Conservation (phyloP, 2,888 invertebrate species). For the Volucella bombylans region DNA sequence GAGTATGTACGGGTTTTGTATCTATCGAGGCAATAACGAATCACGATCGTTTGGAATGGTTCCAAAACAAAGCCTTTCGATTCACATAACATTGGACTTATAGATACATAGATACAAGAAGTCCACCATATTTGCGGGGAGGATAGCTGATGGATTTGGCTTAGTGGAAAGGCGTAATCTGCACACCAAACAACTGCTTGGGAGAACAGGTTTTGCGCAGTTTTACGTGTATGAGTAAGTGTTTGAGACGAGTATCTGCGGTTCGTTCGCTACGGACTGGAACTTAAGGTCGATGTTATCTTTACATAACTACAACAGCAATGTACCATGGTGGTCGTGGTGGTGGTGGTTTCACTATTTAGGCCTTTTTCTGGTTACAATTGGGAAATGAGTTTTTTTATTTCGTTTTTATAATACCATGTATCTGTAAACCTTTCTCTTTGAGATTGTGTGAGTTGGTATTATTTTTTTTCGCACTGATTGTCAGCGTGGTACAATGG, state of each 20-base stretch:
- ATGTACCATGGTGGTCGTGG: slow-evolving; percentile 17
- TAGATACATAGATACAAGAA: too few species aligned
- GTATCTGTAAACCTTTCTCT: slow-evolving; percentile 60
- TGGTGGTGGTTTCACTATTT: slow-evolving; percentile 30
- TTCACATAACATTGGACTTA: slow-evolving; percentile 46
- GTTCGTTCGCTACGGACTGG: slow-evolving; percentile 58
- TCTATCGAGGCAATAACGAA: neutral
- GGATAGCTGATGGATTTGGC: slow-evolving; percentile 49
- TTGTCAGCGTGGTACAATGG: slow-evolving; percentile 21
- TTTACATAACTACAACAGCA: slow-evolving; percentile 66
- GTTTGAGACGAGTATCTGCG: slow-evolving; percentile 10
- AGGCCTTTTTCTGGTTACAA: slow-evolving; percentile 48
- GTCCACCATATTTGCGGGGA: neutral
- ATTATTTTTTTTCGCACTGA: slow-evolving; percentile 34
- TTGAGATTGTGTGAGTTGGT: slow-evolving; percentile 37
- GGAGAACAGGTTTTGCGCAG: slow-evolving; percentile 55
- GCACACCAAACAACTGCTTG: slow-evolving; percentile 40
- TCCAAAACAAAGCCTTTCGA: slow-evolving; percentile 31
- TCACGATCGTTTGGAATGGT: slow-evolving; percentile 28
- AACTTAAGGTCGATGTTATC: slow-evolving; percentile 71
- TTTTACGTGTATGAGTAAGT: neutral
- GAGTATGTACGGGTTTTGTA: slow-evolving; percentile 8
- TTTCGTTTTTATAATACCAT: slow-evolving; percentile 14
- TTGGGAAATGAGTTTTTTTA: slow-evolving; percentile 34
- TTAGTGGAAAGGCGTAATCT: slow-evolving; percentile 57